Evolutionary conservation across 2,888 invertebrate genomes (phyloP).

Genomic region (Ornithoptera priamus): DNA sequence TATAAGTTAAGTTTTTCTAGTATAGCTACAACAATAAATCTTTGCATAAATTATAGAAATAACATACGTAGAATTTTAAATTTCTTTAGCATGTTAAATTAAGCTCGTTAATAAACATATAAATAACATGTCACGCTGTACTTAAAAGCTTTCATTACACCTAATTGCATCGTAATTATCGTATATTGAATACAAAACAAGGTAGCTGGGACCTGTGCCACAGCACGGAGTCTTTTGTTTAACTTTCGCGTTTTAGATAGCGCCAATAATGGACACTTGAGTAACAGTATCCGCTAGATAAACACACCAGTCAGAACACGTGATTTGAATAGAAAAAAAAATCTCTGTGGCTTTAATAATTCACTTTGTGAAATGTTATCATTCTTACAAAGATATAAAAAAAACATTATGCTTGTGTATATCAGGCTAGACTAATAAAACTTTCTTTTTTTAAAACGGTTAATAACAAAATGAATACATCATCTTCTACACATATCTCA

Average conservation of each 20-base stretch:
- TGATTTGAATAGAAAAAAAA: slow-evolving; percentile 2
- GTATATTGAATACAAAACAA: slow-evolving; percentile 54
- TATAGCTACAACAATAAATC: neutral
- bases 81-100: neutral
- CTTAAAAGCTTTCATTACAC: slow-evolving; percentile 55
- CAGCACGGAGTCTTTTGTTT: slow-evolving; percentile 35
- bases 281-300: slow-evolving; percentile 15
- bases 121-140: slow-evolving; percentile 41
- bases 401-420: no score
- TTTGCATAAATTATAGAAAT: neutral
- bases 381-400: no score
- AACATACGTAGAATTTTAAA: no score
- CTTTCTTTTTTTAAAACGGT: no score
- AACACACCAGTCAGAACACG: slow-evolving; percentile 1
- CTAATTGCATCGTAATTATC: slow-evolving; percentile 67
- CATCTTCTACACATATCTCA: no score
- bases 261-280: slow-evolving; percentile 14
- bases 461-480: no score
- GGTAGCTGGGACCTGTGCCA: slow-evolving; percentile 41
- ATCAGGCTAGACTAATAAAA: no score
- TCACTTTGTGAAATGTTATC: no score
- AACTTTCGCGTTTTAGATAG: slow-evolving; percentile 23
- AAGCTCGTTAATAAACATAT: neutral
- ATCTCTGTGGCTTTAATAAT: neutral
- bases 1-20: no score